phyloP scores from a whole-genome alignment of 2,797 vertebrate species.

The Allobates femoralis region DNA sequence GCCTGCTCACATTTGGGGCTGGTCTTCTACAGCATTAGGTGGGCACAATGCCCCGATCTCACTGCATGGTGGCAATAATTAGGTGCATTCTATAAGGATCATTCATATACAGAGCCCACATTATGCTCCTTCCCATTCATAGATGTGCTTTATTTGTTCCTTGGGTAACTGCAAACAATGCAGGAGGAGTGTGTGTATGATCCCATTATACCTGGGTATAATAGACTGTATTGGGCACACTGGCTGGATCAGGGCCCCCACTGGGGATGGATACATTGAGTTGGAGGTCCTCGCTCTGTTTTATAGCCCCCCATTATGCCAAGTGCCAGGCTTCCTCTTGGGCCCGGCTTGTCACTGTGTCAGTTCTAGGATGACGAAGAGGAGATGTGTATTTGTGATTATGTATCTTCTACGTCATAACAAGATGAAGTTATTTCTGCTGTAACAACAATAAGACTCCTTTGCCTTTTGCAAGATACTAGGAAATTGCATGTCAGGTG shows the following conservation, averaged over 20 bases:
- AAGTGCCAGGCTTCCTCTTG: neutral
- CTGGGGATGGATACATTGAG: neutral
- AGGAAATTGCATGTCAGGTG: neutral
- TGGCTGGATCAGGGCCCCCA: neutral
- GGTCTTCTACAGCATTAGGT: neutral
- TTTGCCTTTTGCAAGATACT: no score
- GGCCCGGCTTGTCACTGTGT: neutral
- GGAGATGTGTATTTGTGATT: neutral
- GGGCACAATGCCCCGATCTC: neutral
- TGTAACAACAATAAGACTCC: neutral
- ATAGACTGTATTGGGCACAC: neutral
- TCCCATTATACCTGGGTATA: neutral
- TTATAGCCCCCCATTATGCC: neutral
- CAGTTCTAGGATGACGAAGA: neutral
- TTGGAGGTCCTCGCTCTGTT: no score
- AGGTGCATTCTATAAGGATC: neutral
- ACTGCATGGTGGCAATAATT: neutral
- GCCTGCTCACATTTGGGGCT: neutral
- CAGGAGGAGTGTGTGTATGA: neutral
- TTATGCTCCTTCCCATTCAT: neutral
- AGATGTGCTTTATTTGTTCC: neutral
- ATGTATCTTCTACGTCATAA: neutral
- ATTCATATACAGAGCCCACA: neutral
- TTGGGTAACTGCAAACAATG: conserved; percentile 41
- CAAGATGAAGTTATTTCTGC: neutral